Conservation (phyloP, 2,797 vertebrate genomes). For the Sebastolobus alascanus region DNA sequence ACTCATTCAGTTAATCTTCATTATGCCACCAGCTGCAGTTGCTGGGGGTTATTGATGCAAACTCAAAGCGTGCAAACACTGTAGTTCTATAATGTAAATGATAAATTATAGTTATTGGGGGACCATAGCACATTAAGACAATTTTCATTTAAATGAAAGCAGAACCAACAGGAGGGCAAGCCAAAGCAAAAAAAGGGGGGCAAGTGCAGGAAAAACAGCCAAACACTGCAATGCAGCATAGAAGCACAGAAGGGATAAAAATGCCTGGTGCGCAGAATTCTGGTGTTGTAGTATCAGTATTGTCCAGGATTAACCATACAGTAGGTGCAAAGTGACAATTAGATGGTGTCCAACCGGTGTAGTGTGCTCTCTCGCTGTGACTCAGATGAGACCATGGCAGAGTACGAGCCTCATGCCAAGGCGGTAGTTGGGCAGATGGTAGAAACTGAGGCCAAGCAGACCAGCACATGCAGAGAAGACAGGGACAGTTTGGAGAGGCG, state of each 20-base stretch:
- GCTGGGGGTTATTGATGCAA: neutral
- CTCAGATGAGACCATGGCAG: constrained; percentile 57
- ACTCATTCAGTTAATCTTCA: constrained; percentile 1
- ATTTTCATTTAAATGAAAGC: neutral
- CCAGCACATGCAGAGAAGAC: constrained; percentile 54
- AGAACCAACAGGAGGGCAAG: neutral
- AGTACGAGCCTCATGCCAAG: constrained; percentile 51
- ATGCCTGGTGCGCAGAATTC: neutral
- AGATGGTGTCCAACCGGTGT: constrained; percentile 39
- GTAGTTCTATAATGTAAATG: neutral
- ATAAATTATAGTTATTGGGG: neutral
- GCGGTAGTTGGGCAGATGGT: constrained; percentile 77
- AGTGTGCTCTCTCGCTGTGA: constrained; percentile 35
- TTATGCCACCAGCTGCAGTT: neutral
- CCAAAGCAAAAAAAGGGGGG: neutral
- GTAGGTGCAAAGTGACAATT: constrained; percentile 36
- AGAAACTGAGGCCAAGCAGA: constrained; percentile 61
- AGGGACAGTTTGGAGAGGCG: constrained; percentile 32
- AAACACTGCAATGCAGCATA: constrained; percentile 9
- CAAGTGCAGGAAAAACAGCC: neutral
- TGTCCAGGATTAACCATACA: constrained; percentile 3
- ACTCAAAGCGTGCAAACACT: neutral
- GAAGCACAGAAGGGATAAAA: neutral
- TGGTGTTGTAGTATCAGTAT: constrained; percentile 14
- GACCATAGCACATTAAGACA: neutral